Conservation (phyloP, 1,140 invertebrate genomes). For the Drosophila sp. region DNA sequence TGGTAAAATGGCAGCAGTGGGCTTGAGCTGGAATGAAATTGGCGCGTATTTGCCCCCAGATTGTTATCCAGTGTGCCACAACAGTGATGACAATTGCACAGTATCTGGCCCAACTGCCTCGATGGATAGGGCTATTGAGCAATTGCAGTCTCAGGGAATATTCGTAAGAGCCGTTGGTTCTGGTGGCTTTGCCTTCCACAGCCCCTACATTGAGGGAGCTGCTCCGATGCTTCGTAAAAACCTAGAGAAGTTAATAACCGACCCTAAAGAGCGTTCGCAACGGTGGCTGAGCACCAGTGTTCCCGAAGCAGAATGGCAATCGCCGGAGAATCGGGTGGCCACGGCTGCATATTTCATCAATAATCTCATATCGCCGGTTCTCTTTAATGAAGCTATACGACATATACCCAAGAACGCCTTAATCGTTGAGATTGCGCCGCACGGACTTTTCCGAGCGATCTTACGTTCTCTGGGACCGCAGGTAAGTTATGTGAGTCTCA, state of each 20-base stretch:
- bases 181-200: slow-evolving; percentile 96
- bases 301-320: slow-evolving; percentile 89
- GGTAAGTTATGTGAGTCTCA: slow-evolving; percentile 89
- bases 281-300: slow-evolving; percentile 97
- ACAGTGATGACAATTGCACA: slow-evolving; percentile 95
- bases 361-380: slow-evolving; percentile 94
- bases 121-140: slow-evolving; percentile 85
- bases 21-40: slow-evolving; percentile 94
- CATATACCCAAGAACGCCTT: slow-evolving; percentile 94
- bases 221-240: slow-evolving; percentile 90
- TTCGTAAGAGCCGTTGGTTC: slow-evolving; percentile 95
- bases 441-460: slow-evolving; percentile 94
- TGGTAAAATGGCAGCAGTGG: slow-evolving; percentile 94
- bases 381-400: slow-evolving; percentile 91
- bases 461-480: slow-evolving; percentile 88
- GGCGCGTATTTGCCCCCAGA: slow-evolving; percentile 88
- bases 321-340: slow-evolving; percentile 89
- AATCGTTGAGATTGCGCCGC: slow-evolving; percentile 96
- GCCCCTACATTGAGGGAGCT: slow-evolving; percentile 93
- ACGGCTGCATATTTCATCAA: slow-evolving; percentile 98
- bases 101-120: slow-evolving; percentile 94
- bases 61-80: slow-evolving; percentile 95
- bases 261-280: slow-evolving; percentile 89
- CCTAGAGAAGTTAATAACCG: slow-evolving; percentile 91
- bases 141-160: slow-evolving; percentile 87